A percentile compares a stretch with the other conserved stretches of the same genome.
Conservation (phyloP, 2,113 vertebrate genomes). For the Anser cygnoides region DNA sequence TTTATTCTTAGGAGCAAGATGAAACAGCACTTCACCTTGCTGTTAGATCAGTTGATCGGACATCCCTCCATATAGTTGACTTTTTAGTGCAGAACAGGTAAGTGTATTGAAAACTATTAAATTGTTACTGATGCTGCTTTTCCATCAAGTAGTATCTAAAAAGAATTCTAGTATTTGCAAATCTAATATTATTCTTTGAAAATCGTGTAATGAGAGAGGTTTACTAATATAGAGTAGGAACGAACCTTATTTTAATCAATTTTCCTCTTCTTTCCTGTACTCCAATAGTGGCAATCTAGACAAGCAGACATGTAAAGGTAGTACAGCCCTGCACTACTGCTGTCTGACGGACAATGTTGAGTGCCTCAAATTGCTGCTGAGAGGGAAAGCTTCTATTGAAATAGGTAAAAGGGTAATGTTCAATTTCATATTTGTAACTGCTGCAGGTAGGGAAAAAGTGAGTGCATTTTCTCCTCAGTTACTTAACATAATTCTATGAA, state of each 20-base stretch:
- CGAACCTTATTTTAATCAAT: background rate
- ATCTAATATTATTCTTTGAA: background rate
- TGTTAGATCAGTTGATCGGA: slow-evolving; percentile 91
- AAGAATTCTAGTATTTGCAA: background rate
- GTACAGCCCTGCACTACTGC: slow-evolving; percentile 95
- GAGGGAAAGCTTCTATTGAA: slow-evolving; percentile 89
- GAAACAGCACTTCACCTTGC: slow-evolving; percentile 95
- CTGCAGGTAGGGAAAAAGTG: background rate
- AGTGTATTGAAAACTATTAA: background rate
- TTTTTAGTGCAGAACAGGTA: slow-evolving; percentile 96
- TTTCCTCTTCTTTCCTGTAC: slow-evolving; percentile 16
- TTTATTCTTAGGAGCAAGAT: slow-evolving; percentile 85
- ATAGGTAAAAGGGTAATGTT: slow-evolving; percentile 81
- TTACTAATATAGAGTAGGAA: background rate
- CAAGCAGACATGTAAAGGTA: slow-evolving; percentile 89
- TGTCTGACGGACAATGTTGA: slow-evolving; percentile 93
- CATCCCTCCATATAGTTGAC: slow-evolving; percentile 96
- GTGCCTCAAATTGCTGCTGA: slow-evolving; percentile 94
- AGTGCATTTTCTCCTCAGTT: background rate
- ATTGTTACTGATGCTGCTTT: background rate
- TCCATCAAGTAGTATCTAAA: background rate
- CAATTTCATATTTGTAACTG: background rate
- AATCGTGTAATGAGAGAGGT: background rate
- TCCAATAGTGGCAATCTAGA: slow-evolving; percentile 87
- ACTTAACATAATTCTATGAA: background rate